phyloP scores from a whole-genome alignment of 2,113 vertebrate species.

The Calidris pygmaea region DNA sequence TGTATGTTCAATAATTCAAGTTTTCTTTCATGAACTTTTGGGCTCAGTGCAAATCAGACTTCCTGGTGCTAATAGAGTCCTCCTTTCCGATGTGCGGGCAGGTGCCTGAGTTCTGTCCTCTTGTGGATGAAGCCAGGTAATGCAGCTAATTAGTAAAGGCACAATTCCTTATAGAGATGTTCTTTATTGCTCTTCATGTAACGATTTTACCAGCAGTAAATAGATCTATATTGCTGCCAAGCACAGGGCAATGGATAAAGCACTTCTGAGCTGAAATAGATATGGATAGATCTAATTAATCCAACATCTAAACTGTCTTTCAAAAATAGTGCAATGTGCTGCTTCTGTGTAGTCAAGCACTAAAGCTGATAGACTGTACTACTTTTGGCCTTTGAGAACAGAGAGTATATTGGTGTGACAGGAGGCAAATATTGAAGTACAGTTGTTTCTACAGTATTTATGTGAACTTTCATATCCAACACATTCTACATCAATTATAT shows the following conservation, averaged over 20 bases:
- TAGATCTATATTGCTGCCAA: neutral
- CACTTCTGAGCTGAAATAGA: neutral
- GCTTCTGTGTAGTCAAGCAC: neutral
- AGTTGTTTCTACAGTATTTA: neutral
- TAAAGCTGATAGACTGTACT: neutral
- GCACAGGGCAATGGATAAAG: neutral
- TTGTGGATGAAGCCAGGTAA: neutral
- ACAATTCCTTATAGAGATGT: rapidly evolving
- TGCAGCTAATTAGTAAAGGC: neutral
- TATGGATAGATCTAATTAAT: neutral
- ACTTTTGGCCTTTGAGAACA: neutral
- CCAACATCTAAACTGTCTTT: neutral
- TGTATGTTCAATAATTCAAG: rapidly evolving
- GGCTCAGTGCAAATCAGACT: rapidly evolving
- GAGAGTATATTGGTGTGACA: neutral
- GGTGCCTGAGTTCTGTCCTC: neutral
- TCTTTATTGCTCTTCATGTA: neutral
- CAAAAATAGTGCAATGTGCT: neutral
- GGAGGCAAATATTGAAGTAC: neutral
- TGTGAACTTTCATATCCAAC: neutral
- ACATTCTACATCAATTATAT: neutral
- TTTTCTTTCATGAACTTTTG: rapidly evolving
- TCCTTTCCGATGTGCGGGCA: neutral
- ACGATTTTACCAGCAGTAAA: neutral
- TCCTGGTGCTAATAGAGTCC: neutral